phyloP scores from a whole-genome alignment of 2,888 invertebrate genomes.

The Plemyria rubiginata region DNA sequence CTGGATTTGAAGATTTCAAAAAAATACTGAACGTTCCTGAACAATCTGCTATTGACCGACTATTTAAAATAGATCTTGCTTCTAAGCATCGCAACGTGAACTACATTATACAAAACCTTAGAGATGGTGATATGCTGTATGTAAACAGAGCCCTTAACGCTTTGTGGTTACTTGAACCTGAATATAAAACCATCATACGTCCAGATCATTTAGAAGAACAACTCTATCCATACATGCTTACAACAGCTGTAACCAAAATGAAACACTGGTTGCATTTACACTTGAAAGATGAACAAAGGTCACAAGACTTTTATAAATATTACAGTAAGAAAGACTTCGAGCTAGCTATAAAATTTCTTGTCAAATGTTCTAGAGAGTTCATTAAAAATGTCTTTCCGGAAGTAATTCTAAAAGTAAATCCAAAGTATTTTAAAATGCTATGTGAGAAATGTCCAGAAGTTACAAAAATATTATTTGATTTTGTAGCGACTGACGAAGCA shows the following conservation, averaged over 20 bases:
- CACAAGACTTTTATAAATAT: constrained; percentile 42
- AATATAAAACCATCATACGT: constrained; percentile 56
- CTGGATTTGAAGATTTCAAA: constrained; percentile 18
- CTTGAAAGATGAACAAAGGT: constrained; percentile 35
- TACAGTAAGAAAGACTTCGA: constrained; percentile 36
- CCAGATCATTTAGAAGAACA: constrained; percentile 59
- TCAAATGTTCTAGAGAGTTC: constrained; percentile 31
- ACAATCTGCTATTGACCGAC: constrained; percentile 36
- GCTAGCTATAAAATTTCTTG: constrained; percentile 41
- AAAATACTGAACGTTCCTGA: constrained; percentile 26
- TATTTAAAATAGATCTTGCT: constrained; percentile 54
- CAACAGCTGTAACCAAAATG: constrained; percentile 54
- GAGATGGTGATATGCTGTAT: constrained; percentile 65
- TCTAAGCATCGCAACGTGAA: constrained; percentile 55
- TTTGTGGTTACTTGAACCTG: constrained; percentile 57
- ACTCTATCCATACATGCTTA: constrained; percentile 63
- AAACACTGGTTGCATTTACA: constrained; percentile 57
- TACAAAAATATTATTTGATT: constrained; percentile 39
- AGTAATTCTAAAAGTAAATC: constrained; percentile 38
- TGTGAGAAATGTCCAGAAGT: constrained; percentile 39
- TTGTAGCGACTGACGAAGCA: constrained; percentile 23
- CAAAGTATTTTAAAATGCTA: constrained; percentile 42
- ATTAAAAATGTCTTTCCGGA: constrained; percentile 33
- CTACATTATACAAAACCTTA: constrained; percentile 60
- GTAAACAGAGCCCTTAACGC: constrained; percentile 66